Conservation (phyloP, 1,140 invertebrate genomes). For the Leguminivora glycinivorella region DNA sequence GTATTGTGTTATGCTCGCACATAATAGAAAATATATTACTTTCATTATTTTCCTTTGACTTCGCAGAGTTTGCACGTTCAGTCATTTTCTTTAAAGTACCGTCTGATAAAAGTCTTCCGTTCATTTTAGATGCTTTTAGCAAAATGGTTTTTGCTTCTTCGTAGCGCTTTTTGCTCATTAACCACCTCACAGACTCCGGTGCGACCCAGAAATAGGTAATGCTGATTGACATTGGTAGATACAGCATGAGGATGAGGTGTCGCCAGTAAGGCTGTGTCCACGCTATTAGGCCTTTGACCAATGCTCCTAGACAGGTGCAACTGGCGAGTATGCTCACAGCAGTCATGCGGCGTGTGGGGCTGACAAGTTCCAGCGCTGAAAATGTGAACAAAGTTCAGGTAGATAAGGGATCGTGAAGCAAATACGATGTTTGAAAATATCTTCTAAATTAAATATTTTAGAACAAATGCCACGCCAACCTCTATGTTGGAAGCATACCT, state of each 20-base stretch:
- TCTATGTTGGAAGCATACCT: no score
- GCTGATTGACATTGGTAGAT: slow-evolving; percentile 2
- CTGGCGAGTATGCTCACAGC: not conserved
- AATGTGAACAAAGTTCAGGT: not conserved
- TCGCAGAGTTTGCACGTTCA: not conserved
- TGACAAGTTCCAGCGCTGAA: not conserved
- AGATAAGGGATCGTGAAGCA: no score
- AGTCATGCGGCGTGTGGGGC: not conserved
- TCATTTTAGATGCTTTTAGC: slow-evolving; percentile 5
- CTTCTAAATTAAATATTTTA: no score
- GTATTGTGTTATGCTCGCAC: not conserved
- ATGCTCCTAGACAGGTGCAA: not conserved
- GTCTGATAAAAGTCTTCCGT: slow-evolving; percentile 1
- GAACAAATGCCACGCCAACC: no score
- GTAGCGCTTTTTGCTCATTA: not conserved
- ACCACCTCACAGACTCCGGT: slow-evolving; percentile 1
- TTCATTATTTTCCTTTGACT: not conserved
- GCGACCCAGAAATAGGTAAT: not conserved
- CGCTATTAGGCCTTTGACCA: not conserved
- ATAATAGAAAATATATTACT: not conserved
- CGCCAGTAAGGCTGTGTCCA: slow-evolving; percentile 15
- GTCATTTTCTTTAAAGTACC: not conserved
- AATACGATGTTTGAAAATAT: no score
- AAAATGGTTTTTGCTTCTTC: slow-evolving; percentile 1
- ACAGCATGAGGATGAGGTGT: not conserved